phyloP scores from a whole-genome alignment of 2,888 invertebrate species.

The Trachelus stipa region DNA sequence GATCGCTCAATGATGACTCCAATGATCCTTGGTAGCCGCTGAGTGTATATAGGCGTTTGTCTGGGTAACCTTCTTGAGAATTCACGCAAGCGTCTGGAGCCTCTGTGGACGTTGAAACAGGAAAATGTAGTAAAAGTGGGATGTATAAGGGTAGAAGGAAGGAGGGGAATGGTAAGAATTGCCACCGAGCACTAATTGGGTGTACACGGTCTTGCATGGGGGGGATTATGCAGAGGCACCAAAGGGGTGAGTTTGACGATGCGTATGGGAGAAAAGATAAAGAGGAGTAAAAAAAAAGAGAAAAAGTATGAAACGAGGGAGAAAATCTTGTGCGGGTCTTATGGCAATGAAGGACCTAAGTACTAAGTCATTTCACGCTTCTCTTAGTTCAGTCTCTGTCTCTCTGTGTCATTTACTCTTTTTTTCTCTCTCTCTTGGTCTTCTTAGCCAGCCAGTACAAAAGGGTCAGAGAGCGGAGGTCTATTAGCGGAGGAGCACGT shows the following conservation, averaged over 20 bases:
- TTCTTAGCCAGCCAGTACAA: conserved; percentile 16
- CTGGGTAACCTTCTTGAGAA: too few species aligned
- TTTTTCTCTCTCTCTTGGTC: too few species aligned
- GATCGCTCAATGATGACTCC: too few species aligned
- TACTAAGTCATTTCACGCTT: conserved; percentile 29
- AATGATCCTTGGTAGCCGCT: too few species aligned
- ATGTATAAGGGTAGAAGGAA: too few species aligned
- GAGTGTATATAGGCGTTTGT: too few species aligned
- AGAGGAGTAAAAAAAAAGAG: too few species aligned
- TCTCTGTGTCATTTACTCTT: too few species aligned
- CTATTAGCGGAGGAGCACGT: conserved; percentile 22
- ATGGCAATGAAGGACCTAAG: conserved; percentile 18
- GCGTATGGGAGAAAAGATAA: conserved; percentile 16
- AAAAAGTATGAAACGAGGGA: conserved; percentile 6
- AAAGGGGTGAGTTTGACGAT: conserved; percentile 15
- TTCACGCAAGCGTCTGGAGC: too few species aligned
- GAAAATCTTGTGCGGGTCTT: conserved; percentile 11
- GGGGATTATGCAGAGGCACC: not conserved
- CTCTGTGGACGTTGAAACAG: too few species aligned
- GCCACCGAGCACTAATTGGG: conserved; percentile 32
- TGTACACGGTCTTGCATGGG: conserved; percentile 27
- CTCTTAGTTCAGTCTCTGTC: too few species aligned
- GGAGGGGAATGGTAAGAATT: not conserved
- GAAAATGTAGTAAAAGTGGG: too few species aligned
- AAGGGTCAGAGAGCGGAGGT: conserved; percentile 21